Base-by-base conservation (phyloP, 2,797 vertebrate genomes). In the Sitta carolinensis region DNA sequence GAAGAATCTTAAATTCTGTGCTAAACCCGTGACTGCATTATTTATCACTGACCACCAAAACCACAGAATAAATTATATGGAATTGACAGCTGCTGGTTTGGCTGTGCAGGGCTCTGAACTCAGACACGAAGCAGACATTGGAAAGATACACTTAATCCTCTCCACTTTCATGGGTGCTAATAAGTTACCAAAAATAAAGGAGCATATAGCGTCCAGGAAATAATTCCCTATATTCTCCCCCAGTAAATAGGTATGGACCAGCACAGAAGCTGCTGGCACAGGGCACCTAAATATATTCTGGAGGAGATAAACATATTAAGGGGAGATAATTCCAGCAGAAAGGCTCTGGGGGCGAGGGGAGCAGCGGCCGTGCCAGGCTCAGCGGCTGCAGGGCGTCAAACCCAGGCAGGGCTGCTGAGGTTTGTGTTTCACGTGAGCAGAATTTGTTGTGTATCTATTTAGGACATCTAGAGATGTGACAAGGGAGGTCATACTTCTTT, bases 121-220 rank as follows among this genome's bases (percentile, higher is more conserved):
- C 64, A 22, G 59, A 73, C 43, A 34, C 16, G 62, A 92, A 90
- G 63, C 5, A 66, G 81, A 69, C 30, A 11, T n/a, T 10, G 32
- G 91, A 95, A 93, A 96, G 84, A 97, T 43, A 96, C 97, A 95
- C 94, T 94, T 96, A 96, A 96, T 97, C 95, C 94, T 89, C 81
- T 77, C 83, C 55, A 59, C 91, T 96, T 94, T 92, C 88, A 96
- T 81, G 82, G 89, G 20, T 17, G 88, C 94, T 92, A 94, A 96
- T 74, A 83, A 89, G 92, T 70, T 93, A 74, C 95, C 95, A 93
- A 95, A 97, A 96, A 97, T 97, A 96, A 96, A 92, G 80, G 47
- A 80, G 76, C 69, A 26, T 84, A 40, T 4, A 59, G 54, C 16
- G 72, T 48, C 89, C 84, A 93, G 84, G 43, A 77, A 91, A 93